Conservation (phyloP, 2,888 invertebrate species). For the Aleiodes testaceus region DNA sequence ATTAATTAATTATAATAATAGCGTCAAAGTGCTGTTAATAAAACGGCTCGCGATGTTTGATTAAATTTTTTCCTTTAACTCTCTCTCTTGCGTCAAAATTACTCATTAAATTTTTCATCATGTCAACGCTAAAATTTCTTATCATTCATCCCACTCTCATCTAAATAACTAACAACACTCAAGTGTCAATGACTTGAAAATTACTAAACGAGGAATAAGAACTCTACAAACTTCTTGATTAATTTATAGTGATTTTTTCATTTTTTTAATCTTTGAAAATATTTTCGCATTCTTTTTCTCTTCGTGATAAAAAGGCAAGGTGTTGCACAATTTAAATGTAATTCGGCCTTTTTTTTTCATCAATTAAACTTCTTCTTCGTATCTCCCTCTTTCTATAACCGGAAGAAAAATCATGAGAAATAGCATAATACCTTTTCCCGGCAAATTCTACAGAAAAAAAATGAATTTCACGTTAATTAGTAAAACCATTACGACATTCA, state of each 20-base stretch:
- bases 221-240: conserved; percentile 8
- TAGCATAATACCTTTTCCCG: background rate
- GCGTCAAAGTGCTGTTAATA: conserved; percentile 28
- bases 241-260: background rate
- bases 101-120: background rate
- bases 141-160: conserved; percentile 19
- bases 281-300: background rate
- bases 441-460: conserved; percentile 15
- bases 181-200: conserved; percentile 30
- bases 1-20: conserved; percentile 32
- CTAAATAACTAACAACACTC: conserved; percentile 35
- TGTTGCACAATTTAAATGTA: background rate
- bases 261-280: conserved; percentile 8
- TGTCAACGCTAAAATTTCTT: conserved; percentile 1
- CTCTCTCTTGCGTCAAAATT: background rate
- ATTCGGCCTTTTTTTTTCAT: background rate
- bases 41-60: conserved; percentile 31
- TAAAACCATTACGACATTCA: background rate
- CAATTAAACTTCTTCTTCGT: conserved; percentile 6
- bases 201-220: conserved; percentile 23
- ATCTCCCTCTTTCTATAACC: conserved; percentile 5
- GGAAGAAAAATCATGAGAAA: background rate
- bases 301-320: background rate
- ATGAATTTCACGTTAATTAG: background rate
- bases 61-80: conserved; percentile 12